Conservation (phyloP, 2,797 vertebrate species). For the Triplophysa yarkandensis region DNA sequence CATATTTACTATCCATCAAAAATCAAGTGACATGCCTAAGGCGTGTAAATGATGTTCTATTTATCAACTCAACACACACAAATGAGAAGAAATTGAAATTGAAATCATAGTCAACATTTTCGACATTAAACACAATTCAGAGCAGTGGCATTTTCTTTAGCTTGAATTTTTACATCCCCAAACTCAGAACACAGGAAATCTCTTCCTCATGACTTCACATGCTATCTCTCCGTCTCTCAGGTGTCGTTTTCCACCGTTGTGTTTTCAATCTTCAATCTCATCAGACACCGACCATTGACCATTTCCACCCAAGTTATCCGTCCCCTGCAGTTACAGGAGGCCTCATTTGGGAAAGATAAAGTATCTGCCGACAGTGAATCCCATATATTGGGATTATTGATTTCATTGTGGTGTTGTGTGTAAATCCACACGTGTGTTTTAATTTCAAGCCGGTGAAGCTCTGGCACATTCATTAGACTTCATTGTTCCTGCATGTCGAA, state of each 20-base stretch:
- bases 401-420: conserved; percentile 18
- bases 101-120: conserved; percentile 15
- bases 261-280: not conserved
- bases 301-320: conserved; percentile 11
- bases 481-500: conserved; percentile 4
- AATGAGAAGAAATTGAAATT: too few relatives aligned
- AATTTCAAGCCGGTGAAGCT: conserved; percentile 17
- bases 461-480: not conserved
- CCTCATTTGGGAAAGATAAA: conserved; percentile 27
- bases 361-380: not conserved
- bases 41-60: not conserved
- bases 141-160: not conserved
- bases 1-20: not conserved
- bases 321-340: conserved; percentile 1
- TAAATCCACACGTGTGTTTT: conserved; percentile 35
- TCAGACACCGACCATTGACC: not conserved
- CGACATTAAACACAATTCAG: conserved; percentile 22
- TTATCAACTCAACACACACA: not conserved
- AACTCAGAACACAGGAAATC: not conserved
- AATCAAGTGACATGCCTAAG: not conserved
- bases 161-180: not conserved
- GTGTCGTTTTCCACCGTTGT: not conserved
- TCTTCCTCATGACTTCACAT: not conserved
- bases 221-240: not conserved
- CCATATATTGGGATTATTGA: conserved; percentile 42